These are phyloP conservation scores for Mylabris sibirica DNA, from an alignment of 2,888 invertebrate species.

Conservation along the genomic window DNA sequence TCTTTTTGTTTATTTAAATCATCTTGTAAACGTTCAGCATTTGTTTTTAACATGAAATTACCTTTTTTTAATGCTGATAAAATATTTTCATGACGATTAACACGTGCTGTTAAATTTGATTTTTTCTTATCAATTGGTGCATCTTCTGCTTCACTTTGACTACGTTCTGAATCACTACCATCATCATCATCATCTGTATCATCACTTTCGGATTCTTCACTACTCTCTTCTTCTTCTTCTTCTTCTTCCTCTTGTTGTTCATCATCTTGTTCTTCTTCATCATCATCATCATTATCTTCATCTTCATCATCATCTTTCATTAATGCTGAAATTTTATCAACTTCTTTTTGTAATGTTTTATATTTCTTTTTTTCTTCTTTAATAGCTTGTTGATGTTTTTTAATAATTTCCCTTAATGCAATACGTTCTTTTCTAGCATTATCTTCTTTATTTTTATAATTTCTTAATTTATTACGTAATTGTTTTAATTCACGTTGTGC, in stretches of 20 bases:
- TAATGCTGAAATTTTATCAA: constrained; percentile 88
- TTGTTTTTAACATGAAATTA: constrained; percentile 85
- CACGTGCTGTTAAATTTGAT: constrained; percentile 69
- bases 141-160: constrained; percentile 66
- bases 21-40: constrained; percentile 86
- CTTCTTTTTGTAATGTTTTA: constrained; percentile 84
- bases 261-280: constrained; percentile 68
- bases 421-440: constrained; percentile 81
- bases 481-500: constrained; percentile 76
- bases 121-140: constrained; percentile 73
- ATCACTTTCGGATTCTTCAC: constrained; percentile 69
- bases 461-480: constrained; percentile 64
- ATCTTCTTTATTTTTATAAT: constrained; percentile 70
- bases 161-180: constrained; percentile 73
- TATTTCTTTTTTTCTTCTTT: constrained; percentile 84
- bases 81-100: constrained; percentile 80
- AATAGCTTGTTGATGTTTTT: constrained; percentile 79
- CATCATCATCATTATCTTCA: constrained; percentile 69
- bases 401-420: constrained; percentile 80
- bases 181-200: constrained; percentile 71
- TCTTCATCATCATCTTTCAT: constrained; percentile 82
- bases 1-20: constrained; percentile 85
- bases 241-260: constrained; percentile 67
- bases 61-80: constrained; percentile 85
- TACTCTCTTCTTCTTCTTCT: constrained; percentile 61